Conservation (phyloP, 2,113 vertebrate species). For the Petaurus breviceps region DNA sequence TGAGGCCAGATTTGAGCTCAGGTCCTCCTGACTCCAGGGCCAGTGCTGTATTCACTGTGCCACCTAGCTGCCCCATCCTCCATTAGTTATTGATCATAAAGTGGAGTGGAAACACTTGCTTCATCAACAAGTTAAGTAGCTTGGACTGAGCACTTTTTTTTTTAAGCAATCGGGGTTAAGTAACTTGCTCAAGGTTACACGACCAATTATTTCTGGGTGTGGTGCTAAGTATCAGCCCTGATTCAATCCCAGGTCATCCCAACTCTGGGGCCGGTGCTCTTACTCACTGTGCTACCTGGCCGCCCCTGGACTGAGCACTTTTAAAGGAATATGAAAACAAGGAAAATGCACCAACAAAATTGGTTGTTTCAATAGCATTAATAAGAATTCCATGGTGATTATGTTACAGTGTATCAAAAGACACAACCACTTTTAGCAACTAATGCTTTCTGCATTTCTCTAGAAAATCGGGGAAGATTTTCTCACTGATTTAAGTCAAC, state of each 20-base stretch:
- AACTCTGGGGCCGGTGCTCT: no score
- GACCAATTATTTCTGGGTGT: no score
- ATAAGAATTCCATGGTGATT: neutral
- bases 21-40: no score
- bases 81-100: neutral
- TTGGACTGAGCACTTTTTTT: neutral
- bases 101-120: neutral
- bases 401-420: neutral
- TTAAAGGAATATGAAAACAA: neutral
- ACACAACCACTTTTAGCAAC: neutral
- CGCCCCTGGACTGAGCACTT: neutral
- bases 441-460: constrained; percentile 14
- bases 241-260: no score
- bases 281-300: no score
- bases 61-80: no score
- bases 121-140: neutral
- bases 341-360: neutral
- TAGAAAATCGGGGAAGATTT: constrained; percentile 92
- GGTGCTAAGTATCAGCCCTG: no score
- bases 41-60: no score
- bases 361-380: neutral
- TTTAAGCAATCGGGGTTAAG: no score
- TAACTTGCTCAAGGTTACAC: no score
- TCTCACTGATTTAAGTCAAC: constrained; percentile 88
- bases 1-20: no score